Evolutionary conservation across 2,797 vertebrate species (phyloP).

Genomic region (Sciaenops ocellatus): DNA sequence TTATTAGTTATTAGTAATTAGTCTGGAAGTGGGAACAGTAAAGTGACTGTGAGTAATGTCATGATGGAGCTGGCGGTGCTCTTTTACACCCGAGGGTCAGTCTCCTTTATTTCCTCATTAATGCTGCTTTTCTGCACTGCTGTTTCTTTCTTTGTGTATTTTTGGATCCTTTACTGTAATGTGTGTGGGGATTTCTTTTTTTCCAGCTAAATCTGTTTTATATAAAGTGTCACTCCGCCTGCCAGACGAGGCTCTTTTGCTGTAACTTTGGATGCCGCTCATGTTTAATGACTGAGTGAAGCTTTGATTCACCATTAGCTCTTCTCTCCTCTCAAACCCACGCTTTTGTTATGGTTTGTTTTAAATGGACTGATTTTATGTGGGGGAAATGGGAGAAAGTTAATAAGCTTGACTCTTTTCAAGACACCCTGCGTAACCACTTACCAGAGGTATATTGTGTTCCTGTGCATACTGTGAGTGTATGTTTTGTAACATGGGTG

Average conservation of each 20-base stretch:
- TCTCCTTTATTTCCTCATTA: constrained; percentile 56
- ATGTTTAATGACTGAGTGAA: constrained; percentile 60
- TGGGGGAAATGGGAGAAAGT: constrained; percentile 45
- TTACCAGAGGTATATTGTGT: constrained; percentile 52
- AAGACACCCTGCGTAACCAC: constrained; percentile 38
- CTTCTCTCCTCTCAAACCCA: constrained; percentile 7
- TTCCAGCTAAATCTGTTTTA: constrained; percentile 72
- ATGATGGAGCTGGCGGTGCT: constrained; percentile 37
- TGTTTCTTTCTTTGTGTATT: constrained; percentile 50
- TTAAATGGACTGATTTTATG: constrained; percentile 40
- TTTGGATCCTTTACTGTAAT: constrained; percentile 60
- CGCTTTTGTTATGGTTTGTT: constrained; percentile 56
- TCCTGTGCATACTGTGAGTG: constrained; percentile 55
- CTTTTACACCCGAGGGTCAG: constrained; percentile 29
- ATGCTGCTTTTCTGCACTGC: constrained; percentile 42
- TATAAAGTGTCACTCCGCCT: constrained; percentile 67
- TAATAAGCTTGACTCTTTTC: constrained; percentile 50
- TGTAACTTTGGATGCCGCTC: constrained; percentile 59
- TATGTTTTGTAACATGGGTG: constrained; percentile 60
- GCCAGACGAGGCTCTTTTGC: constrained; percentile 63
- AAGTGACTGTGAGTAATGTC: constrained; percentile 20
- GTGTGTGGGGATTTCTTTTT: constrained; percentile 45
- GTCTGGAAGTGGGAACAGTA: constrained; percentile 15
- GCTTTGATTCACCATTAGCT: constrained; percentile 64
- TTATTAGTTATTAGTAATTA: constrained; percentile 50